phyloP scores from a whole-genome alignment of 1,140 invertebrate genomes.

The Zaprionus africanus region DNA sequence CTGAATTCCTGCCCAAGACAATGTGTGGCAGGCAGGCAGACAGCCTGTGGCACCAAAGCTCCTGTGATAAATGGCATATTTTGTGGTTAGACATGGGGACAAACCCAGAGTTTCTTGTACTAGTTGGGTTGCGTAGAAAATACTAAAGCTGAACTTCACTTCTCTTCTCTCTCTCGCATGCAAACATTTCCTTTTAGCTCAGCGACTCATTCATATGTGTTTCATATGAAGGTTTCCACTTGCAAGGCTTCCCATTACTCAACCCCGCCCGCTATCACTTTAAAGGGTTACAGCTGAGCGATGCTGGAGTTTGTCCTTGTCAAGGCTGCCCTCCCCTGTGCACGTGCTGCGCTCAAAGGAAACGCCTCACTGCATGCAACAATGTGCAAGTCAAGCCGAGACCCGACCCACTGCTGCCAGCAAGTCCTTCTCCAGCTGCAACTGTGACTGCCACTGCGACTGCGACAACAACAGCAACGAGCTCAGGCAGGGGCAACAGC shows the following conservation, averaged over 20 bases:
- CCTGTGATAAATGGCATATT: slow-evolving; percentile 67
- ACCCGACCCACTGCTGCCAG: slow-evolving; percentile 16
- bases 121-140: slow-evolving; percentile 57
- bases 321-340: slow-evolving; percentile 9
- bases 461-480: slow-evolving; percentile 16
- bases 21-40: slow-evolving; percentile 27
- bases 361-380: slow-evolving; percentile 72
- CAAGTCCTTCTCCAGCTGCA: slow-evolving; percentile 12
- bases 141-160: slow-evolving; percentile 66
- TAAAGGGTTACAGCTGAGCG: slow-evolving; percentile 50
- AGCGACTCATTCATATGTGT: slow-evolving; percentile 23
- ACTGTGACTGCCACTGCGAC: background rate
- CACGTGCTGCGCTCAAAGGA: slow-evolving; percentile 66
- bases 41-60: slow-evolving; percentile 54
- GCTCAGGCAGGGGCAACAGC: slow-evolving; percentile 35
- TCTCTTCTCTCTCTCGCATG: background rate
- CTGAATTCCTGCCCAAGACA: slow-evolving; percentile 66
- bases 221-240: slow-evolving; percentile 63
- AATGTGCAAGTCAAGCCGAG: slow-evolving; percentile 75
- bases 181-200: slow-evolving; percentile 3
- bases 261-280: background rate
- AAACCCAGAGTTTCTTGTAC: slow-evolving; percentile 33
- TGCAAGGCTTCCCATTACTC: slow-evolving; percentile 59
- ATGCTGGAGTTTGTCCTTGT: slow-evolving; percentile 29
- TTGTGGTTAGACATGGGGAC: slow-evolving; percentile 13